A percentile compares a stretch with the other conserved stretches of the same genome.
These are phyloP conservation scores for Atlantisia rogersi DNA, from an alignment of 2,113 vertebrate genomes.

Conservation along the genomic window DNA sequence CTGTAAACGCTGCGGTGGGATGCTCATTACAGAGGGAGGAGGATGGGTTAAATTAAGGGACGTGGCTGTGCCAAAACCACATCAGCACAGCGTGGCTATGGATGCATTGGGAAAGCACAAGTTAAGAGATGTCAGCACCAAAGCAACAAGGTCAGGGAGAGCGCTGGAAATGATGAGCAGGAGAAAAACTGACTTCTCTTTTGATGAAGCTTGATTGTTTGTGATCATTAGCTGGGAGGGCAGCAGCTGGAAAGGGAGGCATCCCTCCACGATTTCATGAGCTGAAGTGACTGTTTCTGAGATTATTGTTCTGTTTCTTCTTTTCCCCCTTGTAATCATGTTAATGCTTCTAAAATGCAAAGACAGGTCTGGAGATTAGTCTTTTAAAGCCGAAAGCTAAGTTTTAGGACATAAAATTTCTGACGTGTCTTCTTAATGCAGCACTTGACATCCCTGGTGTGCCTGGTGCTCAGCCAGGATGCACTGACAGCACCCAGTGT, in stretches of 20 bases:
- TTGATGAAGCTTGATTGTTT: neutral
- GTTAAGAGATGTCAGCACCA: neutral
- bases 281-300: neutral
- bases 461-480: neutral
- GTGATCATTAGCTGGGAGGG: neutral
- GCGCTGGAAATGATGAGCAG: neutral
- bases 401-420: neutral
- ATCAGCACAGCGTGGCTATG: neutral
- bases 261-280: fast-evolving
- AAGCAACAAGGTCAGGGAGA: neutral
- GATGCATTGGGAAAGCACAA: neutral
- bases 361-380: neutral
- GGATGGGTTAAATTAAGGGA: neutral
- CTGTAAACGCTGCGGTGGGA: neutral
- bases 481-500: neutral
- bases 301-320: neutral
- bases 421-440: too few species aligned
- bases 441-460: fast-evolving
- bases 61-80: neutral
- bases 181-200: neutral
- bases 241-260: neutral
- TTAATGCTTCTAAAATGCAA: neutral
- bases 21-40: neutral
- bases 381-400: neutral
- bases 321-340: neutral